phyloP scores from a whole-genome alignment of 2,888 invertebrate genomes.

The Alsophila aescularia region DNA sequence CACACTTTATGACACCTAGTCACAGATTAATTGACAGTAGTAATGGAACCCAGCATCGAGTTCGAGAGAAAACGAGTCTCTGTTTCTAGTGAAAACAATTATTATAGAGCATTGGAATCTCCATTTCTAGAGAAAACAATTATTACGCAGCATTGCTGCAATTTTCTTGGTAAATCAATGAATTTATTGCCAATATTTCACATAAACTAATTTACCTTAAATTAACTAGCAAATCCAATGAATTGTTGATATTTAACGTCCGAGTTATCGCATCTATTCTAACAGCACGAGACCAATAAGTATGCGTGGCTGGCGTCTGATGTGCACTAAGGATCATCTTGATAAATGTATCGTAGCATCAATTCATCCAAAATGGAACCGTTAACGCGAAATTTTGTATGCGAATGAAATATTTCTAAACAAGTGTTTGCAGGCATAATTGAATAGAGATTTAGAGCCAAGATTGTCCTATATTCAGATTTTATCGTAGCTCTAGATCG shows the following conservation, averaged over 20 bases:
- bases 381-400: slow-evolving; percentile 36
- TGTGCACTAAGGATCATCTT: slow-evolving; percentile 50
- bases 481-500: slow-evolving; percentile 59
- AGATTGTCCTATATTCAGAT: slow-evolving; percentile 59
- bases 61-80: slow-evolving; percentile 15
- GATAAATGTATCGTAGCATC: slow-evolving; percentile 43
- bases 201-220: slow-evolving; percentile 31
- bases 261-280: slow-evolving; percentile 49
- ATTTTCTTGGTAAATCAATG: slow-evolving; percentile 32
- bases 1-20: slow-evolving; percentile 10
- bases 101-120: slow-evolving; percentile 27
- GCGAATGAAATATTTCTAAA: slow-evolving; percentile 61
- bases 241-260: slow-evolving; percentile 45
- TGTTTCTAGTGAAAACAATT: slow-evolving; percentile 36
- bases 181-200: slow-evolving; percentile 33
- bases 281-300: slow-evolving; percentile 53
- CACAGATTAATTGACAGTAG: too few species aligned
- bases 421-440: slow-evolving; percentile 60
- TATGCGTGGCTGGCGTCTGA: slow-evolving; percentile 59
- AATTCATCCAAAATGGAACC: slow-evolving; percentile 31
- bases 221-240: slow-evolving; percentile 24
- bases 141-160: slow-evolving; percentile 32
- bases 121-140: slow-evolving; percentile 36
- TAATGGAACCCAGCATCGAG: neutral
- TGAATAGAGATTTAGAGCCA: slow-evolving; percentile 55